Evolutionary conservation across 2,113 vertebrate genomes (phyloP).

Genomic region (Anhinga anhinga): DNA sequence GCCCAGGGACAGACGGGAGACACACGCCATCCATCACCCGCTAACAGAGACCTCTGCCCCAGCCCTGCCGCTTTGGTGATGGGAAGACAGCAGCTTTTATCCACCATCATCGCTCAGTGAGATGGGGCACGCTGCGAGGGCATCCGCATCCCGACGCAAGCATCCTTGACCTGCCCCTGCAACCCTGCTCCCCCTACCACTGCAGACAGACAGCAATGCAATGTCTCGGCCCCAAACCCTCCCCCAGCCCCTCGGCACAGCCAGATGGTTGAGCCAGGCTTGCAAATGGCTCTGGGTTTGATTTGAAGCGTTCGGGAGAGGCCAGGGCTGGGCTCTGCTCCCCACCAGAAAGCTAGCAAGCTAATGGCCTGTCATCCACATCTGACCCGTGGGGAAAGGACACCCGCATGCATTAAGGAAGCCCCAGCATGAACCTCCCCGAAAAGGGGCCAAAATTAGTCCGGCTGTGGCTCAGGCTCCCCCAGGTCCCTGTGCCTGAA

Average conservation of each 20-base stretch:
- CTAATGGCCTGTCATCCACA: background rate
- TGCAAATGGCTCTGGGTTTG: background rate
- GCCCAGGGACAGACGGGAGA: background rate
- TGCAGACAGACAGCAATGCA: fast-evolving
- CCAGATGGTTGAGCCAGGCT: background rate
- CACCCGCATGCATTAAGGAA: background rate
- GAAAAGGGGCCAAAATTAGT: background rate
- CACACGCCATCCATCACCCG: background rate
- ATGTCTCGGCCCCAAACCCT: fast-evolving
- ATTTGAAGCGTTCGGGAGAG: background rate
- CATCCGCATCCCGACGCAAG: fast-evolving
- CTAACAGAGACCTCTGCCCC: background rate
- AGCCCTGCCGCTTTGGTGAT: fast-evolving
- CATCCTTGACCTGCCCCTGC: background rate
- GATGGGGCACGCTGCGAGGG: background rate
- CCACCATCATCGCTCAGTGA: background rate
- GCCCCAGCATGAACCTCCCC: background rate
- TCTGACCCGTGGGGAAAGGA: fast-evolving
- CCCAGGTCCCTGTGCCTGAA: background rate
- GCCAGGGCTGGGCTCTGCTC: background rate
- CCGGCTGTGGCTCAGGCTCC: background rate
- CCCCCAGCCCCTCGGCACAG: background rate
- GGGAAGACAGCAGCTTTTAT: background rate
- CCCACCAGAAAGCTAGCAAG: too few relatives aligned
- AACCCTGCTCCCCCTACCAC: background rate